A percentile compares a stretch with the other conserved stretches of the same genome.
Conservation (phyloP, 2,888 invertebrate species). For the Blomia tropicalis region DNA sequence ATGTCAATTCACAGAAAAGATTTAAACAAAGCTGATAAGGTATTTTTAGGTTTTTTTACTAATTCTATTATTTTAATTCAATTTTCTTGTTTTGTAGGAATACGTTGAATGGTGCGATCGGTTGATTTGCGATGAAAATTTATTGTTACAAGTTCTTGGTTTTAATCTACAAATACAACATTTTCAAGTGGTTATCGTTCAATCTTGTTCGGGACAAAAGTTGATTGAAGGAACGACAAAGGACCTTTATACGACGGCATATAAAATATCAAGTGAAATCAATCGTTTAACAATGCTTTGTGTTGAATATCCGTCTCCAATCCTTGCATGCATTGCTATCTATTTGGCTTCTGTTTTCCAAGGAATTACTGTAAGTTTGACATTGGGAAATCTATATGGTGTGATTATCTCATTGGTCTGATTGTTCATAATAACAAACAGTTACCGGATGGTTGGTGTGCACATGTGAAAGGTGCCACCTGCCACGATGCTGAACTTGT, state of each 20-base stretch:
- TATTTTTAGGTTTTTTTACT: background rate
- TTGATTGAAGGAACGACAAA: background rate
- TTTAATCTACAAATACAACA: background rate
- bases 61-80: background rate
- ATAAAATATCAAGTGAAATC: background rate
- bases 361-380: background rate
- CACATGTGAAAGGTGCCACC: background rate
- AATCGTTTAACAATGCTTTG: constrained; percentile 7
- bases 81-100: background rate
- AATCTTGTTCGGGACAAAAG: background rate
- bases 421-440: too few relatives aligned
- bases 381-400: background rate
- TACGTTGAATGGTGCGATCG: constrained; percentile 8
- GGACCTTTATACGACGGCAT: background rate
- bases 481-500: background rate
- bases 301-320: background rate
- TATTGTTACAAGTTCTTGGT: constrained; percentile 1
- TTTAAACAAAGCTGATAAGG: constrained; percentile 7
- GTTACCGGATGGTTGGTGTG: constrained; percentile 9
- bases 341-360: background rate
- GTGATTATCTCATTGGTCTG: background rate
- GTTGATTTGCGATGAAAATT: constrained; percentile 6
- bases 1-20: background rate
- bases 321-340: constrained; percentile 3
- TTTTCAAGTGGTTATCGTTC: constrained; percentile 3